Evolutionary conservation across 2,113 vertebrate species (phyloP), one percentile per base, ranked within the genome.

Genomic region (Galemys pyrenaicus): DNA sequence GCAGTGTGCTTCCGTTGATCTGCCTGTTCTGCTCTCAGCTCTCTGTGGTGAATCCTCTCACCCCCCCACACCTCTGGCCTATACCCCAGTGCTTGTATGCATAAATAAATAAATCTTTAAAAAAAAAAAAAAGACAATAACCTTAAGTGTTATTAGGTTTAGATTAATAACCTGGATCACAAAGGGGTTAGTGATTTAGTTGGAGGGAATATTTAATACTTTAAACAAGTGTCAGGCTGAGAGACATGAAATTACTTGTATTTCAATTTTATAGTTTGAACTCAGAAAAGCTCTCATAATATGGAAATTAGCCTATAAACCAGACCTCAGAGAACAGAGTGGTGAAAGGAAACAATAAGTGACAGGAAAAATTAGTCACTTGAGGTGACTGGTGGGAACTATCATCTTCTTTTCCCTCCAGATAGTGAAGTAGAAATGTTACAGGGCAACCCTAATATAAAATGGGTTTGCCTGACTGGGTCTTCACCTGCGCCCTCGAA

Each of bases 161-260:
- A 65, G 35, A 78, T 77, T 39, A 87, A 79, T 39, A 28, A 93
- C 49, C 65, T 80, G 35, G 22, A 91, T 88, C 73, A 95, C 19
- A 81, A 85, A 84, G 90, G 28, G 28, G 60, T 12, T 30, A 12
- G 60, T 28, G 28, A 62, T 30, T 62, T 62, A 87, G 44, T n/a
- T 64, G 11, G 37, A 94, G 91, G 77, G 35, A 62, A 22, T 92
- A 92, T 49, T 92, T 68, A 71, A 51, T 77, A 67, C 65, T 77
- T 89, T 86, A 87, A 90, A 79, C 62, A 96, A 86, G 6, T 83
- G 35, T 79, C 62, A 89, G 89, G 39, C n/a, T 73, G 83, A 96
- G 28, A 89, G 15, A 82, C 17, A 71, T 32, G 64, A 95, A 96
- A 92, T 19, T 71, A 65, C 44, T 24, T 73, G 20, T 49, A 65